Conservation (phyloP, 2,888 invertebrate genomes). For the Drosophila subsilvestris region DNA sequence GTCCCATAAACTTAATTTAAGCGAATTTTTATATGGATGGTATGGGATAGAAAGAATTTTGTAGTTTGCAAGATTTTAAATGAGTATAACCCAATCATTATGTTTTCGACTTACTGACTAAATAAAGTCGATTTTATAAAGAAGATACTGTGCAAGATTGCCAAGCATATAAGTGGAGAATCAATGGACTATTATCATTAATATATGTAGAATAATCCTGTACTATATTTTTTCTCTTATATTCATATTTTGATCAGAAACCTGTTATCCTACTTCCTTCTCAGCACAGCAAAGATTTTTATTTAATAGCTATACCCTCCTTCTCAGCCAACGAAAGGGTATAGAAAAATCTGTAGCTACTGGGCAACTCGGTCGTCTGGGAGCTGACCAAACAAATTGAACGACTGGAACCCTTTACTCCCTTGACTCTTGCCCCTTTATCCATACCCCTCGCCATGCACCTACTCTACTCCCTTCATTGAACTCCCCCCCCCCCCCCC, state of each 20-base stretch:
- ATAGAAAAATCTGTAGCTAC: conserved; percentile 25
- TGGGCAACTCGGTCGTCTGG: conserved; percentile 22
- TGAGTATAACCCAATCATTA: too few relatives aligned
- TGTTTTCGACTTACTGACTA: too few relatives aligned
- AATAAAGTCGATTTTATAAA: too few relatives aligned
- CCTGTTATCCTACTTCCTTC: not conserved
- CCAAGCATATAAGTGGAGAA: too few relatives aligned
- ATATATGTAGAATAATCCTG: too few relatives aligned
- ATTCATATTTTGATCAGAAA: not conserved
- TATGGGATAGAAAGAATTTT: too few relatives aligned
- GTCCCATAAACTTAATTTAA: too few relatives aligned
- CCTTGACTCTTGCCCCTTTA: not conserved
- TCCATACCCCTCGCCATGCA: not conserved
- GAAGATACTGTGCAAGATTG: too few relatives aligned
- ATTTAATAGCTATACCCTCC: not conserved
- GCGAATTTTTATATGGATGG: too few relatives aligned
- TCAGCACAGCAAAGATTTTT: not conserved
- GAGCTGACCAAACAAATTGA: conserved; percentile 71
- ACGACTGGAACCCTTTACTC: conserved; percentile 4
- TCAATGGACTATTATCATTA: not conserved
- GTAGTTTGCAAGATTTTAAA: not conserved
- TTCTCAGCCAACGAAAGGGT: not conserved
- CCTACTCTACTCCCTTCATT: conserved; percentile 7
- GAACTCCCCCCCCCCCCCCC: not conserved
- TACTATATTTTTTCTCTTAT: not conserved